Percentiles rank a stretch among this genome's conserved stretches.
These are phyloP conservation scores for Drosophila macrospina DNA, from an alignment of 2,888 invertebrate species.

Conservation along the genomic window DNA sequence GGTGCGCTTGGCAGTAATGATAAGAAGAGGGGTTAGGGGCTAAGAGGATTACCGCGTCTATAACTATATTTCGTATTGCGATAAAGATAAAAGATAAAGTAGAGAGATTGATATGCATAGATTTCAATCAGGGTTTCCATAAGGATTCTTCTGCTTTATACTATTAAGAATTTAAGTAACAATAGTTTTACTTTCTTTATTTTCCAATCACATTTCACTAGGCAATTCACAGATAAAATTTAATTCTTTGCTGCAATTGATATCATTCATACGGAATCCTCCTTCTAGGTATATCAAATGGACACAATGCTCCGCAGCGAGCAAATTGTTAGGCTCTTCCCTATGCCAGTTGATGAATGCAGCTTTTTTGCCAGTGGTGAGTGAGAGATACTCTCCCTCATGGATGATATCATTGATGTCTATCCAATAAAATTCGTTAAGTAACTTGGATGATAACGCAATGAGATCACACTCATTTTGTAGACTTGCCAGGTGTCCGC, in stretches of 20 bases:
- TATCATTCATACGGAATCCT: conserved; percentile 18
- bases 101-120: no score
- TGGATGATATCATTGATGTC: conserved; percentile 11
- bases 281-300: no score
- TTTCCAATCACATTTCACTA: neutral
- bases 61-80: neutral
- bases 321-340: conserved; percentile 8
- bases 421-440: neutral
- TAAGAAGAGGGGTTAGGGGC: no score
- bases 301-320: neutral
- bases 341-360: conserved; percentile 2
- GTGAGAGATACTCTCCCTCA: neutral
- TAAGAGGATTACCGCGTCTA: neutral
- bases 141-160: no score
- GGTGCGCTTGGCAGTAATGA: neutral
- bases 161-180: no score
- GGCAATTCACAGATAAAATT: conserved; percentile 6
- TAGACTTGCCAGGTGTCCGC: conserved; percentile 1
- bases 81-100: no score
- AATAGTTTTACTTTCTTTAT: no score
- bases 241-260: neutral
- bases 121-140: no score
- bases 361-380: neutral
- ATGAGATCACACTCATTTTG: neutral
- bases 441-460: neutral